Percentiles rank a stretch among this genome's conserved stretches.
Conservation (phyloP, 2,113 vertebrate species). For the Aix galericulata region DNA sequence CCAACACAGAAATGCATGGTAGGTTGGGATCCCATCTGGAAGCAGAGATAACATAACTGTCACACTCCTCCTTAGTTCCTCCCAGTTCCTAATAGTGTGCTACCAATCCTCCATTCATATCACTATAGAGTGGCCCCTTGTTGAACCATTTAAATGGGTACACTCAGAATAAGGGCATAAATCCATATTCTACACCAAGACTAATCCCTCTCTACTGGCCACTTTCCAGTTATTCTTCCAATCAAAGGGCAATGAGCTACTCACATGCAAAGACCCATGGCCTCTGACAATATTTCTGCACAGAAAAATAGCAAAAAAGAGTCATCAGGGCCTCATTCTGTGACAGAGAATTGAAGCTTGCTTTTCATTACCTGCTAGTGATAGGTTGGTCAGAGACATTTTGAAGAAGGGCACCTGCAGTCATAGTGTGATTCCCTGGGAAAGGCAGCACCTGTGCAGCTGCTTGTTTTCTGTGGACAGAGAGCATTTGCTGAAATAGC, state of each 20-base stretch:
- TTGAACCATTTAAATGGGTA: background rate
- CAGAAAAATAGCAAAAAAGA: background rate
- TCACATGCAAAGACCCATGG: background rate
- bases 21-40: conserved; percentile 6
- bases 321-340: background rate
- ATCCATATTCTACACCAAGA: background rate
- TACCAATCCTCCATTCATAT: background rate
- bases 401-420: background rate
- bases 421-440: background rate
- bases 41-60: background rate
- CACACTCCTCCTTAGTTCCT: background rate
- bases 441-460: rapidly evolving
- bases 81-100: background rate
- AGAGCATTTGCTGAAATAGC: background rate
- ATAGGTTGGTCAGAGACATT: background rate
- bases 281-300: background rate
- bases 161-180: background rate
- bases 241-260: background rate
- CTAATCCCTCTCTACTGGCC: background rate
- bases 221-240: background rate
- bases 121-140: background rate
- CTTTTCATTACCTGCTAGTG: background rate
- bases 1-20: background rate
- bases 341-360: background rate
- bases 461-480: background rate